A percentile compares a stretch with the other conserved stretches of the same genome.
phyloP scores from a whole-genome alignment of 2,888 invertebrate genomes.

The Leptinotarsa haldemani region DNA sequence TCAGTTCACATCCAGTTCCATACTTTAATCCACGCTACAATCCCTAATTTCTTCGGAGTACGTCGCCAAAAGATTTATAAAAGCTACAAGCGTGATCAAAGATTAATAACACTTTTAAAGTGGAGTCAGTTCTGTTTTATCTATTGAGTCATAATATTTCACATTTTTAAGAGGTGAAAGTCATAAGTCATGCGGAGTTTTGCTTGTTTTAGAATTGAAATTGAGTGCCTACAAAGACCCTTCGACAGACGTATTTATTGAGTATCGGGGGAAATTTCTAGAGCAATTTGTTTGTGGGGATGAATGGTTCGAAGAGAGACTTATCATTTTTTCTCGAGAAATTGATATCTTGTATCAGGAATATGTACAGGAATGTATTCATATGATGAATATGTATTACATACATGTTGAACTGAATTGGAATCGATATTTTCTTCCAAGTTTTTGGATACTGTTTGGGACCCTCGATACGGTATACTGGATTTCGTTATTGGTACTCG shows the following conservation, averaged over 20 bases:
- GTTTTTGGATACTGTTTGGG: no score
- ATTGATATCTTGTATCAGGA: not conserved
- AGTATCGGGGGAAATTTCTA: conserved; percentile 8
- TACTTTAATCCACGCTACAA: not conserved
- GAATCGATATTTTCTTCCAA: no score
- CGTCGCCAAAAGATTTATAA: conserved; percentile 5
- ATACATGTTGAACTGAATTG: no score
- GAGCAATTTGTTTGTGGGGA: not conserved
- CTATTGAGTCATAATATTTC: conserved; percentile 46
- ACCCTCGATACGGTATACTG: no score
- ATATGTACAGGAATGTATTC: not conserved
- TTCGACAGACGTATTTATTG: conserved; percentile 10
- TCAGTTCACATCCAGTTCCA: no score
- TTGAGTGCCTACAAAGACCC: conserved; percentile 4
- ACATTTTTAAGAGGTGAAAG: conserved; percentile 44
- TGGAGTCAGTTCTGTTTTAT: conserved; percentile 44
- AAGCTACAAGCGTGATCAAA: conserved; percentile 37
- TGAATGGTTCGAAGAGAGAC: not conserved
- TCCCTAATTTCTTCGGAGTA: conserved; percentile 2
- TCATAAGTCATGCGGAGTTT: conserved; percentile 37
- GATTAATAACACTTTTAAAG: conserved; percentile 50
- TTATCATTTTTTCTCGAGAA: not conserved
- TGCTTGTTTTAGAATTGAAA: conserved; percentile 22
- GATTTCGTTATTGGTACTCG: no score
- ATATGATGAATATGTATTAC: no score